Conservation (phyloP, 2,797 vertebrate genomes). For the Hoplostethus mediterraneus region DNA sequence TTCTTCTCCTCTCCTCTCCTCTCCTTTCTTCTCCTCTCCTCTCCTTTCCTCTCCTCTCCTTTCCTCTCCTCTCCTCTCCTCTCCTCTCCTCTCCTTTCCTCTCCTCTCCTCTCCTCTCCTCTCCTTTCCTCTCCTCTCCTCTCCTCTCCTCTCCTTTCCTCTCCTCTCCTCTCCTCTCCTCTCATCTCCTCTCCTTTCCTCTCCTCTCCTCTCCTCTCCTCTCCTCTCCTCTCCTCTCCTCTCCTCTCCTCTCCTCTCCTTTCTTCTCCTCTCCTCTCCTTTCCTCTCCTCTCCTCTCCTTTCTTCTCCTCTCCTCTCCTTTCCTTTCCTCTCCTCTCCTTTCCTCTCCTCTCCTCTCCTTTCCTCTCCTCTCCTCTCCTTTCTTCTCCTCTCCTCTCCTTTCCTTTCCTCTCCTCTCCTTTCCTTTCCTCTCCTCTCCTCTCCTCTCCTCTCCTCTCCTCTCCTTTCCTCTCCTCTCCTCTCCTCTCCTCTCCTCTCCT, state of each 20-base stretch:
- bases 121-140: neutral
- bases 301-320: constrained; percentile 7
- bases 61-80: no score
- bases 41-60: constrained; percentile 6
- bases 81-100: constrained; percentile 4
- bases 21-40: constrained; percentile 5
- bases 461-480: constrained; percentile 44
- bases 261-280: constrained; percentile 5
- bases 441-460: constrained; percentile 6
- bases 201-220: neutral
- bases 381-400: constrained; percentile 7
- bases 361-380: constrained; percentile 7
- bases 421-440: constrained; percentile 5
- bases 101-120: constrained; percentile 11
- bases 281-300: constrained; percentile 7
- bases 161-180: constrained; percentile 6
- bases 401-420: constrained; percentile 3
- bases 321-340: constrained; percentile 3
- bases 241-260: constrained; percentile 3
- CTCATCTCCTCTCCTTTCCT: constrained; percentile 11
- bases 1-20: constrained; percentile 3
- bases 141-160: constrained; percentile 6
- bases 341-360: constrained; percentile 5
- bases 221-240: constrained; percentile 12
- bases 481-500: no score